Percentiles rank a stretch among this genome's conserved stretches.
These are phyloP conservation scores for Oryzias dopingdopingensis DNA, from an alignment of 2,797 vertebrate species.

Conservation along the genomic window DNA sequence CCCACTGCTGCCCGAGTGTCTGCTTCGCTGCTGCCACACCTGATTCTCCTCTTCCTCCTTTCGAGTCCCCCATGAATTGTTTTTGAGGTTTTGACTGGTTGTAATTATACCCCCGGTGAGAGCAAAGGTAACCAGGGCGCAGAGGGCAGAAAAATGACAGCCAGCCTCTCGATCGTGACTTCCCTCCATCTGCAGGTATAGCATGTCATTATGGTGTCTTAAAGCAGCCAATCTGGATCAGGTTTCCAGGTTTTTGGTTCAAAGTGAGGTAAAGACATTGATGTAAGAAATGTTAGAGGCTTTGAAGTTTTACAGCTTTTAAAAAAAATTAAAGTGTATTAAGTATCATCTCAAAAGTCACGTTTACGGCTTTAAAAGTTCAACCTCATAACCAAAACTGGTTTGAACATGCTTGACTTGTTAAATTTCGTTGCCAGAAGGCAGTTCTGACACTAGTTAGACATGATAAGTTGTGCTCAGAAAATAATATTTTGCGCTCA, in stretches of 20 bases:
- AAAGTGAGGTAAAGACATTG: neutral
- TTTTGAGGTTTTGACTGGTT: slow-evolving; percentile 48
- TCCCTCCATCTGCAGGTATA: slow-evolving; percentile 1
- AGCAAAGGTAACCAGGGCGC: slow-evolving; percentile 63
- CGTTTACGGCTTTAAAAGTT: too few relatives aligned
- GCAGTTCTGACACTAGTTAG: too few relatives aligned
- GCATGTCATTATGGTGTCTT: slow-evolving; percentile 35
- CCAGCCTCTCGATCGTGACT: slow-evolving; percentile 15
- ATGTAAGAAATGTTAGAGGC: too few relatives aligned
- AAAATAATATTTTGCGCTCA: too few relatives aligned
- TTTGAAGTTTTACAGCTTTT: too few relatives aligned
- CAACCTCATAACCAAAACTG: too few relatives aligned
- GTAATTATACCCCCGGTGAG: slow-evolving; percentile 75
- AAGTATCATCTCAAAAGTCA: too few relatives aligned
- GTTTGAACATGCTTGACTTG: too few relatives aligned
- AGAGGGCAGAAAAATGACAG: slow-evolving; percentile 46
- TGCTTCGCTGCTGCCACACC: slow-evolving; percentile 28
- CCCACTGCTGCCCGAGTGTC: slow-evolving; percentile 1
- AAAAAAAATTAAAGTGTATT: too few relatives aligned
- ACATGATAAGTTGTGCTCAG: too few relatives aligned
- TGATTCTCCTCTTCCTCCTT: slow-evolving; percentile 33
- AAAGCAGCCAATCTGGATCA: slow-evolving; percentile 7
- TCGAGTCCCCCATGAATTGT: slow-evolving; percentile 41
- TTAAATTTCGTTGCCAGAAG: too few relatives aligned
- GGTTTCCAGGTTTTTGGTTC: neutral